These are phyloP conservation scores for Suillia variegata DNA, from an alignment of 2,888 invertebrate species.

Conservation along the genomic window DNA sequence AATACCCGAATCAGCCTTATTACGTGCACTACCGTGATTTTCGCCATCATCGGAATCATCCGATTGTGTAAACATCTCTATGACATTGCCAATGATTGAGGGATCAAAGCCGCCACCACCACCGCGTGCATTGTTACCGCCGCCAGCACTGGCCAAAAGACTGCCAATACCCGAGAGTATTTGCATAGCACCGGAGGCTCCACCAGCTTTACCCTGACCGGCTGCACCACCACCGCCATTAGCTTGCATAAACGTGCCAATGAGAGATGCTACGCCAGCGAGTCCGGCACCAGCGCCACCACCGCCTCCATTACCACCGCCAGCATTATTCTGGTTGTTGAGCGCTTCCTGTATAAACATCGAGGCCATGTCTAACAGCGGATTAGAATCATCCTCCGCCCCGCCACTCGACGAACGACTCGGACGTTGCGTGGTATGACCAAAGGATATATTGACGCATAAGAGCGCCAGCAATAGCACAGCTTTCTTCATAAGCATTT, in stretches of 20 bases:
- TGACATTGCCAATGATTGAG: slow-evolving; percentile 66
- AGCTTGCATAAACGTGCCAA: slow-evolving; percentile 73
- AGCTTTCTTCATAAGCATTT: slow-evolving; percentile 50
- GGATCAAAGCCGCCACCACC: slow-evolving; percentile 66
- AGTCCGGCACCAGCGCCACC: slow-evolving; percentile 59
- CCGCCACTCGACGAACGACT: slow-evolving; percentile 58
- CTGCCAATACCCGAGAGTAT: slow-evolving; percentile 59
- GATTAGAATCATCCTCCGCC: slow-evolving; percentile 65
- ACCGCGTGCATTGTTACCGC: slow-evolving; percentile 56
- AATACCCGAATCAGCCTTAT: slow-evolving; percentile 60
- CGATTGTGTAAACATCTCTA: slow-evolving; percentile 63
- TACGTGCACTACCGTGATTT: slow-evolving; percentile 32
- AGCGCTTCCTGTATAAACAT: slow-evolving; percentile 70
- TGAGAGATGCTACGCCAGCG: slow-evolving; percentile 68
- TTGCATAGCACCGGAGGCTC: slow-evolving; percentile 55
- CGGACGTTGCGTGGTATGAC: slow-evolving; percentile 47
- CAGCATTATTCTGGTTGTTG: slow-evolving; percentile 55
- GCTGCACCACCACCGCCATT: slow-evolving; percentile 62
- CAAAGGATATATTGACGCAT: slow-evolving; percentile 49
- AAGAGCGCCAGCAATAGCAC: slow-evolving; percentile 47
- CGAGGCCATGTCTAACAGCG: slow-evolving; percentile 72
- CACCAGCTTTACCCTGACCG: slow-evolving; percentile 32
- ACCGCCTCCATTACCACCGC: slow-evolving; percentile 59
- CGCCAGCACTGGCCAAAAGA: slow-evolving; percentile 53
- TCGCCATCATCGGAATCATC: slow-evolving; percentile 36